Evolutionary conservation across 2,797 vertebrate genomes (phyloP).

Genomic region (Ceyx erithaca): DNA sequence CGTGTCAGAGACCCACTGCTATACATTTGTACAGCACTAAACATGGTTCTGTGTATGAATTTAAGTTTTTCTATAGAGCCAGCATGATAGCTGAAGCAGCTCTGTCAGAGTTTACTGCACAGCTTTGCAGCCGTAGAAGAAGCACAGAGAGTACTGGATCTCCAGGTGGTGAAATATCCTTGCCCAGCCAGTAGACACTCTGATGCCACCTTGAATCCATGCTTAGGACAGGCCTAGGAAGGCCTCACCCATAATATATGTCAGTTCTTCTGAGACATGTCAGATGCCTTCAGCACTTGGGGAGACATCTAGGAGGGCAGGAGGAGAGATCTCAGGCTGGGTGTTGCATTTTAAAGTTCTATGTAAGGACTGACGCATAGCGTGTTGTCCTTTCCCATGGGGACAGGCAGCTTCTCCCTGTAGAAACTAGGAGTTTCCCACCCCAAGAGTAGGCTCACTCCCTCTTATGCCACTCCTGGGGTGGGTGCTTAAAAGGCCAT

Average conservation of each 20-base stretch:
- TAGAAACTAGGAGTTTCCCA: not conserved
- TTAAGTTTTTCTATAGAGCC: not conserved
- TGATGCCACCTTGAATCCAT: not conserved
- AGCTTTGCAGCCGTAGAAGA: not conserved
- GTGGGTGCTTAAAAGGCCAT: not conserved
- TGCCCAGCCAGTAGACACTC: not conserved
- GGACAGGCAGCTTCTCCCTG: not conserved
- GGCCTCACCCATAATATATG: not conserved
- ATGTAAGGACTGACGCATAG: not conserved
- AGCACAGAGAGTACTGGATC: not conserved
- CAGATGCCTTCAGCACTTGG: not conserved
- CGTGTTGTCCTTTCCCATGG: not conserved
- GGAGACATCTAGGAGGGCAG: not conserved
- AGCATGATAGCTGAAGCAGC: not conserved
- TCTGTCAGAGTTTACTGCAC: not conserved
- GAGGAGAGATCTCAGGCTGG: not conserved
- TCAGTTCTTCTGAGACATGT: not conserved
- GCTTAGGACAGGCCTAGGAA: not conserved
- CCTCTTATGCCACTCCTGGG: accelerated
- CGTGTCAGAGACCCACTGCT: not conserved
- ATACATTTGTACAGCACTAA: not conserved
- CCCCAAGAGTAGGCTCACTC: not conserved
- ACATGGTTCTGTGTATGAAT: not conserved
- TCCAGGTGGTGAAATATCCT: not conserved
- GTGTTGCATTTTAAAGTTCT: not conserved